Conservation (phyloP, 2,797 vertebrate genomes). For the Mareca strepera region DNA sequence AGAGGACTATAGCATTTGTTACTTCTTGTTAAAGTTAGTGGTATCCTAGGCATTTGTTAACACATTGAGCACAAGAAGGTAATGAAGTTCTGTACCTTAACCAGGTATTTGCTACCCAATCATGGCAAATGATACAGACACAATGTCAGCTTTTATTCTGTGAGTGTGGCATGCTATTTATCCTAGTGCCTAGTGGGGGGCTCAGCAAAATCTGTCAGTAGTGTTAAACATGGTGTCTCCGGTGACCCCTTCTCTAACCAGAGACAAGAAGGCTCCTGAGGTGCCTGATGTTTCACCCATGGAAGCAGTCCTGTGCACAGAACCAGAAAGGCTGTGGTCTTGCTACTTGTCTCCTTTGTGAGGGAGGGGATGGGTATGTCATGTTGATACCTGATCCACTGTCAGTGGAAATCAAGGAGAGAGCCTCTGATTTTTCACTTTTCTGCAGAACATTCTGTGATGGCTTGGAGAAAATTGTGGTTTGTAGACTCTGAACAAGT, state of each 20-base stretch:
- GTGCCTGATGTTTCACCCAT: not conserved
- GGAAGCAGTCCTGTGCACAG: not conserved
- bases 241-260: not conserved
- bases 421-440: not conserved
- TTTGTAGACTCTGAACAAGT: not conserved
- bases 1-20: not conserved
- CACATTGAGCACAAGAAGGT: not conserved
- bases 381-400: not conserved
- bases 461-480: not conserved
- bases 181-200: not conserved
- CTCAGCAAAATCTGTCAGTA: not conserved
- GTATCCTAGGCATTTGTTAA: not conserved
- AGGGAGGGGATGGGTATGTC: not conserved
- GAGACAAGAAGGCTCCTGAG: not conserved
- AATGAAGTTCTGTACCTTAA: not conserved
- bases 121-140: not conserved
- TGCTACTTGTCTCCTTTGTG: not conserved
- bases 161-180: accelerated
- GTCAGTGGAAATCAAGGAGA: not conserved
- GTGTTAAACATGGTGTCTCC: not conserved
- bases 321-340: not conserved
- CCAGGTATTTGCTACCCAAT: not conserved
- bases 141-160: not conserved
- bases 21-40: not conserved
- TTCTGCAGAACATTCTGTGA: not conserved